Conservation (phyloP, 2,113 vertebrate genomes). For the Microcebus ravelobensis region DNA sequence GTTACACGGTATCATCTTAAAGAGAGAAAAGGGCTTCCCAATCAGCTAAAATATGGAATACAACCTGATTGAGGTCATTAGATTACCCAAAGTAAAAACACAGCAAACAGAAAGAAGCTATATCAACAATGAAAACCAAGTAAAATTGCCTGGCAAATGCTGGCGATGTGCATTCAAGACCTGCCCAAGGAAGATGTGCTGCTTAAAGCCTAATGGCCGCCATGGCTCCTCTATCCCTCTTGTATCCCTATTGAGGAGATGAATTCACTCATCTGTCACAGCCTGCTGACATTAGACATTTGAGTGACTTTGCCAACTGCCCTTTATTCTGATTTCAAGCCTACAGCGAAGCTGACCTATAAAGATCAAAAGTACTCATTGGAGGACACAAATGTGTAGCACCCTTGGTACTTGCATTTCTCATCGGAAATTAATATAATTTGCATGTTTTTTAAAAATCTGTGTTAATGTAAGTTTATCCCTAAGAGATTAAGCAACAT, state of each 20-base stretch:
- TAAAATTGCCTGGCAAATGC: not conserved
- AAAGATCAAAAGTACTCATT: not conserved
- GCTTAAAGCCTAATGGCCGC: not conserved
- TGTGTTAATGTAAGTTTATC: slow-evolving; percentile 22
- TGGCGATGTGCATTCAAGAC: not conserved
- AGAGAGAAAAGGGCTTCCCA: not conserved
- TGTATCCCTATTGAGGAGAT: not conserved
- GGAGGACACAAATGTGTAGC: not conserved
- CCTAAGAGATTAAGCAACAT: slow-evolving; percentile 1
- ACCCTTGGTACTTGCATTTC: not conserved
- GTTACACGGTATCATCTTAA: not conserved
- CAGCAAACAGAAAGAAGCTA: not conserved
- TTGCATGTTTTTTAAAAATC: slow-evolving; percentile 27
- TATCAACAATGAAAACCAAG: not conserved
- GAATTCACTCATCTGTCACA: not conserved
- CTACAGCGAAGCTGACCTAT: not conserved
- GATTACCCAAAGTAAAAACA: not conserved
- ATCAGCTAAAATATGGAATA: not conserved
- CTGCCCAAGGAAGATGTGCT: not conserved
- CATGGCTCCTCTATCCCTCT: not conserved
- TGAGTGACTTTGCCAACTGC: not conserved
- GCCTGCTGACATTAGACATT: not conserved
- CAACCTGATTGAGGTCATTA: not conserved
- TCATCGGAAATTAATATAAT: slow-evolving; percentile 47
- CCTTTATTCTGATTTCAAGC: not conserved